A percentile compares a stretch with the other conserved stretches of the same genome.
Conservation (phyloP, 2,888 invertebrate genomes). For the Raillietiella orientalis region DNA sequence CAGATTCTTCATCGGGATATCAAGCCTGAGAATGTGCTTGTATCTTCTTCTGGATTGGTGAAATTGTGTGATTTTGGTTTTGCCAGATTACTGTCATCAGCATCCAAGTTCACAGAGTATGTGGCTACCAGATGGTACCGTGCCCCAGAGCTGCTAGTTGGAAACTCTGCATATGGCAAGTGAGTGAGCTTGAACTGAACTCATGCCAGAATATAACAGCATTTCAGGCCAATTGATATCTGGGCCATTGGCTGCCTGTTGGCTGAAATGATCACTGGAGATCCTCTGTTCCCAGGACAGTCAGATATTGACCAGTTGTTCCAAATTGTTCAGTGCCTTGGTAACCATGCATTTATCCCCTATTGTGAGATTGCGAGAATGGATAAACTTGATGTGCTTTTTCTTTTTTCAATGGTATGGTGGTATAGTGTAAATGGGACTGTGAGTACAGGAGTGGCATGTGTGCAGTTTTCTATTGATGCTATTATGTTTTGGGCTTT, state of each 20-base stretch:
- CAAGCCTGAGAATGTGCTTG: slow-evolving; percentile 60
- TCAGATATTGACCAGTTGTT: slow-evolving; percentile 64
- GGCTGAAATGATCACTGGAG: slow-evolving; percentile 55
- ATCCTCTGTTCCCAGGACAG: slow-evolving; percentile 57
- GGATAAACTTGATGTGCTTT: slow-evolving; percentile 1
- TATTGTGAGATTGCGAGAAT: no score
- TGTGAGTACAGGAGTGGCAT: no score
- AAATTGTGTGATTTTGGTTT: slow-evolving; percentile 78
- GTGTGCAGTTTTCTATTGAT: no score
- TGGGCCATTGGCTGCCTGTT: slow-evolving; percentile 62
- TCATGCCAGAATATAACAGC: no score
- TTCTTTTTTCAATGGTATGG: neutral
- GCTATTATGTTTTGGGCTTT: no score
- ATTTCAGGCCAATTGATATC: slow-evolving; percentile 34
- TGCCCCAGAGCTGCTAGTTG: slow-evolving; percentile 51
- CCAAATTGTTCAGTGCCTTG: slow-evolving; percentile 41
- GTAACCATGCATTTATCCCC: no score
- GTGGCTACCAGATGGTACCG: slow-evolving; percentile 70
- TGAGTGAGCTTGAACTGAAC: slow-evolving; percentile 12
- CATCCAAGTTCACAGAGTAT: slow-evolving; percentile 45
- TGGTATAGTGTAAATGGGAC: no score
- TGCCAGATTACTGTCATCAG: slow-evolving; percentile 29
- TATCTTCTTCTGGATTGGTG: slow-evolving; percentile 41
- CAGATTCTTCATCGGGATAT: slow-evolving; percentile 61
- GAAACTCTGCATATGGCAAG: slow-evolving; percentile 28